Base-by-base conservation (phyloP, 2,888 invertebrate species). In the Ophion ellenae region DNA sequence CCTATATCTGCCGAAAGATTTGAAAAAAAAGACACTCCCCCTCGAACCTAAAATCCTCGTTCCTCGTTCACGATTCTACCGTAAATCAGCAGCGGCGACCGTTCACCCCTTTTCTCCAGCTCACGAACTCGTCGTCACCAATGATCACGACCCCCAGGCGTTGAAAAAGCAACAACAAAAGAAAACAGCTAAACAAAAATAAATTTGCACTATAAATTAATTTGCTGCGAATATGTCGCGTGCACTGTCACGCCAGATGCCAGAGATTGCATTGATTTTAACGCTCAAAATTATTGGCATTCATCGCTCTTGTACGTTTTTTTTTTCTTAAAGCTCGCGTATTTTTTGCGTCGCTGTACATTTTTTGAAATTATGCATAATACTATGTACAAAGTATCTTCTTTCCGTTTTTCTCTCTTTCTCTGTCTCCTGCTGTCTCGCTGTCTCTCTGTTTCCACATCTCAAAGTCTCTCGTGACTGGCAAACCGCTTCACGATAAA, bases 41-140 rank as follows among this genome's bases (percentile, higher is more conserved):
- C 87, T 88, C 40, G 81, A 85, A 66, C 61, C 69, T 81, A 86
- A 80, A 5, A 79, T 71, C 88, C 88, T 86, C 84, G 85, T 87
- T 88, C 89, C 87, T 87, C 89, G 87, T 89, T 90, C 90, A 90
- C 89, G 83, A 73, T 20, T 64, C 80, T 32, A 66, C 24, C 67
- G 47, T 70, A 81, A 53, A 53, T 53, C 53, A 53, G 17, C 70
- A 57, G 7, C 76, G 76, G 28, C 40, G 63, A 73, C 76, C 79
- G 4, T 53, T 53, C 14, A 53, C 14, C 53, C 53, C 14, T 57
- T 11, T 17, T 20, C 69, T 70, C 70, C 47, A 9, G 20, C 59
- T 57, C 45, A 28, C 10, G 24, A 53, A 53, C 53, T 53, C 53
- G 14, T 17, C 53, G 53, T 5, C 53, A 53, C 53, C 53, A 17